Percentiles rank a stretch among this genome's conserved stretches.
Evolutionary conservation across 2,113 vertebrate genomes (phyloP).

Genomic region (Sarotherodon lohbergeri): DNA sequence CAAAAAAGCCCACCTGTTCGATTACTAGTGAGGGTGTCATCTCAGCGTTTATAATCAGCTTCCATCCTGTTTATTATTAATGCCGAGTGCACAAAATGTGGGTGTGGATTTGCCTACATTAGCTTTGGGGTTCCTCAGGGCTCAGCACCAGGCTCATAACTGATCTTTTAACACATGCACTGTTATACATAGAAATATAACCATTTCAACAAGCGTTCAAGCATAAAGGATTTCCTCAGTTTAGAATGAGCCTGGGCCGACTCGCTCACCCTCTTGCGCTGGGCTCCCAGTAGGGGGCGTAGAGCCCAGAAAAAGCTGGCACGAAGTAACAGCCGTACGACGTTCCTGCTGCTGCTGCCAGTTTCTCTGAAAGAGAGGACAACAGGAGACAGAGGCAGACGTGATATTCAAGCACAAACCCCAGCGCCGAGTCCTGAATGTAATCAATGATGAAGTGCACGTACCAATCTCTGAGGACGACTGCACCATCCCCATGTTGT

Average conservation of each 20-base stretch:
- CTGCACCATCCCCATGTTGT: slow-evolving; percentile 91
- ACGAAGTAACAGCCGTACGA: slow-evolving; percentile 98
- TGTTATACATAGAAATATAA: not conserved
- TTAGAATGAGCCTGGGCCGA: not conserved
- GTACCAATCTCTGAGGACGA: slow-evolving; percentile 84
- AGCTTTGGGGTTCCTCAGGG: not conserved
- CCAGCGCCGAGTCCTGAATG: not conserved
- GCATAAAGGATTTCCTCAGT: not conserved
- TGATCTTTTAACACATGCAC: not conserved
- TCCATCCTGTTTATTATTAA: not conserved
- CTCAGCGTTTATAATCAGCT: not conserved
- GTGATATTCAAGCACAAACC: not conserved
- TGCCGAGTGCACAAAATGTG: not conserved
- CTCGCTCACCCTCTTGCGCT: slow-evolving; percentile 90
- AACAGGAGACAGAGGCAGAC: not conserved
- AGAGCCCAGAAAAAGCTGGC: slow-evolving; percentile 95
- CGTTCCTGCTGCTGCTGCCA: slow-evolving; percentile 86
- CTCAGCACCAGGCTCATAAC: not conserved
- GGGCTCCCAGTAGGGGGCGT: slow-evolving; percentile 97
- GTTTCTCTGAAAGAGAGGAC: slow-evolving; percentile 75
- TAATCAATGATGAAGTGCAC: not conserved
- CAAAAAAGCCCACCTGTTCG: not conserved
- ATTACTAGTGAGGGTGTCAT: not conserved
- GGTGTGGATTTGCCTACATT: not conserved
- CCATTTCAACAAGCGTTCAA: not conserved